Evolutionary conservation across 2,113 vertebrate species (phyloP).

Genomic region (Paraplagusia blochii): DNA sequence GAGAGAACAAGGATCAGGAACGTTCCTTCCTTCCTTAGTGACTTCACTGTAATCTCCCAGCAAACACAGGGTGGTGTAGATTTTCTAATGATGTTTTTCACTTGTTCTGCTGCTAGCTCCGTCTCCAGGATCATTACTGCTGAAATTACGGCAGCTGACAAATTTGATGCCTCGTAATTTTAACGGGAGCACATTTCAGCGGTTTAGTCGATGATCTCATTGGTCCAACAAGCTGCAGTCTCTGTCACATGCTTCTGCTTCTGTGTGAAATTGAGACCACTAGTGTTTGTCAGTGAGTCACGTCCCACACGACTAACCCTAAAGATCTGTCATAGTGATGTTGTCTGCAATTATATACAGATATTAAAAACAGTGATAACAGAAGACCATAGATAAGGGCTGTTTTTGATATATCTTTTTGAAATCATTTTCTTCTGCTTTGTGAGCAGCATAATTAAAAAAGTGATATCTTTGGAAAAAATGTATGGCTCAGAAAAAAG

Average conservation of each 20-base stretch:
- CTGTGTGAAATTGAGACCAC: constrained; percentile 11
- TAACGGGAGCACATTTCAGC: constrained; percentile 11
- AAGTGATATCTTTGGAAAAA: too few species aligned
- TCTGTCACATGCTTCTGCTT: constrained; percentile 31
- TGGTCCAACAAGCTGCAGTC: not conserved
- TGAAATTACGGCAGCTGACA: constrained; percentile 11
- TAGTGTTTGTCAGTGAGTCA: constrained; percentile 5
- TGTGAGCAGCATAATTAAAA: not conserved
- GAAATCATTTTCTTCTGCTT: too few species aligned
- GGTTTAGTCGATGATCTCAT: constrained; percentile 18
- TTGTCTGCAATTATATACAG: constrained; percentile 51
- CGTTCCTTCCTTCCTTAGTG: not conserved
- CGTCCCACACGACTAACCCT: constrained; percentile 26
- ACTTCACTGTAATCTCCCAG: not conserved
- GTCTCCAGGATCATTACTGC: constrained; percentile 20
- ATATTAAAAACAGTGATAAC: too few species aligned
- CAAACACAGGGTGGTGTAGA: not conserved
- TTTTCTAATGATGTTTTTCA: constrained; percentile 10
- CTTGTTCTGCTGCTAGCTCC: constrained; percentile 9
- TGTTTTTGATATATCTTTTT: too few species aligned
- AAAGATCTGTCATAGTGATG: constrained; percentile 57
- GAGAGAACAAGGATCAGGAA: not conserved
- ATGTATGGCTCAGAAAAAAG: not conserved
- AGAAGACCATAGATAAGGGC: too few species aligned
- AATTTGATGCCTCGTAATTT: constrained; percentile 15